These are phyloP conservation scores for Ridgeia piscesae DNA, from an alignment of 1,140 invertebrate species.

Conservation along the genomic window DNA sequence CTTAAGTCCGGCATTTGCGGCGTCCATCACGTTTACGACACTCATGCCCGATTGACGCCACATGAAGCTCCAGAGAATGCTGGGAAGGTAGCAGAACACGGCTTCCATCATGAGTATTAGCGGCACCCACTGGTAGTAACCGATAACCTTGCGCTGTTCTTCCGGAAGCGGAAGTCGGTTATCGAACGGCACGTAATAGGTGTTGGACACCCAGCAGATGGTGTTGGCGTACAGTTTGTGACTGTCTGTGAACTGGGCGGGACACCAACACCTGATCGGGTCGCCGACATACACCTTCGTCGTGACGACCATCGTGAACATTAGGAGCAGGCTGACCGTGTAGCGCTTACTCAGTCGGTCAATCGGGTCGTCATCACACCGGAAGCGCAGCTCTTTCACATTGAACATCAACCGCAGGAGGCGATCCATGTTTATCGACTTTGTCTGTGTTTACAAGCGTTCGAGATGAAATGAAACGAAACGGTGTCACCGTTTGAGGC, in stretches of 20 bases:
- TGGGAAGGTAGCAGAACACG: slow-evolving; percentile 60
- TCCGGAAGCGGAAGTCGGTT: slow-evolving; percentile 47
- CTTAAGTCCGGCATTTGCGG: slow-evolving; percentile 41
- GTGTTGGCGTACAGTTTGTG: slow-evolving; percentile 58
- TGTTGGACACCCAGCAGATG: slow-evolving; percentile 54
- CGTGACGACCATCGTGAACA: slow-evolving; percentile 58
- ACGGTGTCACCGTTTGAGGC: not conserved
- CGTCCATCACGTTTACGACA: slow-evolving; percentile 36
- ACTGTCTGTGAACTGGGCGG: slow-evolving; percentile 42
- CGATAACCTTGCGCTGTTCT: not conserved
- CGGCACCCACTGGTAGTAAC: slow-evolving; percentile 58
- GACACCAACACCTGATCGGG: slow-evolving; percentile 58
- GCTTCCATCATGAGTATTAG: slow-evolving; percentile 61
- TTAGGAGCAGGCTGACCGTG: slow-evolving; percentile 58
- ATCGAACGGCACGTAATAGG: slow-evolving; percentile 59
- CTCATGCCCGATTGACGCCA: slow-evolving; percentile 61
- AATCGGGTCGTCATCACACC: slow-evolving; percentile 56
- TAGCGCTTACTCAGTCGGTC: slow-evolving; percentile 60
- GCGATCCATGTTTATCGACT: slow-evolving; percentile 18
- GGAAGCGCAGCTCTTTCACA: slow-evolving; percentile 18
- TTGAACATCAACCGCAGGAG: slow-evolving; percentile 17
- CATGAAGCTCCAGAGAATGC: slow-evolving; percentile 60
- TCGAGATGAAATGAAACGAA: not conserved
- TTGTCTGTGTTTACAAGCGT: not conserved
- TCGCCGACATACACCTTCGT: slow-evolving; percentile 60